Evolutionary conservation across 2,797 vertebrate genomes (phyloP).

Genomic region (Thaleichthys pacificus): DNA sequence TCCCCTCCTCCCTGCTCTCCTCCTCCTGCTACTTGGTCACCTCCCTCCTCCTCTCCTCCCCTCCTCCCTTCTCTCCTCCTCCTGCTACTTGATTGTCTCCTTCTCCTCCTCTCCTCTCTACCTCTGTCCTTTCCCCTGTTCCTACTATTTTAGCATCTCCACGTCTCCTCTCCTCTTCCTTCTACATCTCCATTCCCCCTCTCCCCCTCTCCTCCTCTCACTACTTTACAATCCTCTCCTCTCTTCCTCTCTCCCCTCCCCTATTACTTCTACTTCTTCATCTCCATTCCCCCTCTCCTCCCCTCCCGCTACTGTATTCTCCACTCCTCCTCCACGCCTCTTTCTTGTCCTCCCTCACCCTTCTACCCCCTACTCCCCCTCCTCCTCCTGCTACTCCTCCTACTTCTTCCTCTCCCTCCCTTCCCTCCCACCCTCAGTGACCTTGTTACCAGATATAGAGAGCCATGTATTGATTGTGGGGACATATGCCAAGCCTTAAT

Average conservation of each 20-base stretch:
- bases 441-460: constrained; percentile 78
- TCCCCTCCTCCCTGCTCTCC: constrained; percentile 21
- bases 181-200: too few species aligned
- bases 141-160: too few species aligned
- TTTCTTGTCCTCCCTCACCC: constrained; percentile 20
- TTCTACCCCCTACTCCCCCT: constrained; percentile 3
- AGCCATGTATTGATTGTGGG: constrained; percentile 73
- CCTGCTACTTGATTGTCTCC: too few species aligned
- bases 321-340: too few species aligned
- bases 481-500: constrained; percentile 60
- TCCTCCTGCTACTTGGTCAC: constrained; percentile 17
- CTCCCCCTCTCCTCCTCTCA: too few species aligned
- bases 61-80: too few species aligned
- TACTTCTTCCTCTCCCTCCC: constrained; percentile 1
- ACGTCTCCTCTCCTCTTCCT: too few species aligned
- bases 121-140: too few species aligned
- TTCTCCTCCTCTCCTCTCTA: too few species aligned
- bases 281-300: neutral
- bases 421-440: constrained; percentile 67
- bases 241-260: constrained; percentile 27
- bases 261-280: neutral
- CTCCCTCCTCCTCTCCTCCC: too few species aligned
- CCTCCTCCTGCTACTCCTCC: too few species aligned
- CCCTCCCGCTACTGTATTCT: constrained; percentile 13
- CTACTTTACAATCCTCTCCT: too few species aligned